Evolutionary conservation across 2,113 vertebrate genomes (phyloP).

Genomic region (Lathamus discolor): DNA sequence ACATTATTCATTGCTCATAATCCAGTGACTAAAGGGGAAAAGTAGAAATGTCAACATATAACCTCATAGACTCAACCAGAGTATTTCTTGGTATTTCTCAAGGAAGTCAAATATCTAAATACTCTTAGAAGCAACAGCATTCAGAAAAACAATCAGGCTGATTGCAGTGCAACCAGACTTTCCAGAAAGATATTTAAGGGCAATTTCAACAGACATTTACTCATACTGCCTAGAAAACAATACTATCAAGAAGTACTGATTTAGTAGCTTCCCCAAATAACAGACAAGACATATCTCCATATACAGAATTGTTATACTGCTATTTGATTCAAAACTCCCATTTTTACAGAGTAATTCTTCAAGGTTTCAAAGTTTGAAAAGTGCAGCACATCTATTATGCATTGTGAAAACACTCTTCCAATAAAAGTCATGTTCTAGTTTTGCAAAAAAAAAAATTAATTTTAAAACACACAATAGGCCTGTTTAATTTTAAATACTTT

Average conservation of each 20-base stretch:
- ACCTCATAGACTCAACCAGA: background rate
- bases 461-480: background rate
- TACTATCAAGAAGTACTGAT: background rate
- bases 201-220: background rate
- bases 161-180: background rate
- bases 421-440: background rate
- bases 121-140: background rate
- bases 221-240: background rate
- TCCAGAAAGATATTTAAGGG: background rate
- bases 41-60: background rate
- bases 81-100: background rate
- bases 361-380: background rate
- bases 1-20: background rate
- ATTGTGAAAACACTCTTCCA: background rate
- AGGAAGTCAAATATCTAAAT: background rate
- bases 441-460: background rate
- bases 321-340: background rate
- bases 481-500: background rate
- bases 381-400: background rate
- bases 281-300: background rate
- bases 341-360: background rate
- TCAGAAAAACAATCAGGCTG: background rate
- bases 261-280: background rate
- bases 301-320: background rate
- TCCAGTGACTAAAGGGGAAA: background rate